Evolutionary conservation across 1,140 invertebrate genomes (phyloP).

Genomic region (Rhizoglyphus robini): DNA sequence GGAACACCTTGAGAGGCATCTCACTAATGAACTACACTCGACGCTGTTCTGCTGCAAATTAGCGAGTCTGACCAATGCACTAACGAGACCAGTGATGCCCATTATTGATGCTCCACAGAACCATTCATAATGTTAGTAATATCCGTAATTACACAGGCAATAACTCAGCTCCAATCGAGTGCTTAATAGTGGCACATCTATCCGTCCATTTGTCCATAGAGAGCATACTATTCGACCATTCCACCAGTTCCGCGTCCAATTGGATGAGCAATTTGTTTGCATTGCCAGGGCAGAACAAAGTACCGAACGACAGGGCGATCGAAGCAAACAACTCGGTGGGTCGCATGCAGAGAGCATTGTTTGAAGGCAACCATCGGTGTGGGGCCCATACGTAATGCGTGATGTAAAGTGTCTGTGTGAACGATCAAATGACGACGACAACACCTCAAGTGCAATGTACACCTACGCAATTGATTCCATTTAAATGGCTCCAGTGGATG

Average conservation of each 20-base stretch:
- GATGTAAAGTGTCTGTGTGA: not conserved
- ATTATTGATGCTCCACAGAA: slow-evolving; percentile 7
- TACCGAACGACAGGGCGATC: too few relatives aligned
- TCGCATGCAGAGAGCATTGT: too few relatives aligned
- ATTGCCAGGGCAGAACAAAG: not conserved
- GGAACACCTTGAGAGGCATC: too few relatives aligned
- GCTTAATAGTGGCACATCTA: too few relatives aligned
- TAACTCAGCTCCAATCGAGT: not conserved
- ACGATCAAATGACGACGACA: not conserved
- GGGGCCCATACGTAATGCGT: too few relatives aligned
- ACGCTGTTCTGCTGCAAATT: not conserved
- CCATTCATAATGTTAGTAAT: not conserved
- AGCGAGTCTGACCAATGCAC: not conserved
- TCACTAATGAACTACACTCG: not conserved
- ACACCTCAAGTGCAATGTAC: not conserved
- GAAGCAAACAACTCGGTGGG: too few relatives aligned
- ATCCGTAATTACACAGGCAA: slow-evolving; percentile 6
- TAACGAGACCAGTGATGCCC: not conserved
- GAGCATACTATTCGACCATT: too few relatives aligned
- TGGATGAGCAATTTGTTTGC: too few relatives aligned
- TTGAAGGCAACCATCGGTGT: too few relatives aligned
- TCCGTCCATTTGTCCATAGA: too few relatives aligned
- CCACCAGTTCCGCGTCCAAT: too few relatives aligned
- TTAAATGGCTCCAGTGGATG: too few relatives aligned
- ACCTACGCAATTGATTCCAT: not conserved